Evolutionary conservation across 2,888 invertebrate genomes (phyloP), one percentile per base, ranked within the genome.

Genomic region (Apocheima hispidaria): DNA sequence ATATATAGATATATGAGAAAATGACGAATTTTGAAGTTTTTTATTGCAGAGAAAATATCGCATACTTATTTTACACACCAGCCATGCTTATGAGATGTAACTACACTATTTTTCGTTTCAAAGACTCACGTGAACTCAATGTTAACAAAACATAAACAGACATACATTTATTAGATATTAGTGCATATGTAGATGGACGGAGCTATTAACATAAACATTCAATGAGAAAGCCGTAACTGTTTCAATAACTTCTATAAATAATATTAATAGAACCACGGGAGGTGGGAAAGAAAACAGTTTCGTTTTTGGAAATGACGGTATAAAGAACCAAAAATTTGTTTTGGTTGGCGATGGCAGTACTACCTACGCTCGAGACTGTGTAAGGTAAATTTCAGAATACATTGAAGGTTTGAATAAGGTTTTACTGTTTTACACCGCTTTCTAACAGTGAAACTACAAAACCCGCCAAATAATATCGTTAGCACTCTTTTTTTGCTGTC

Each of bases 181-280:
- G 30, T 38, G 16, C 58, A 57, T 50, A 59, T 53, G 48, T 36
- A 7, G 35, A 56, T 49, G 43, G 60, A 60, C 23, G 28, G 35
- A 10, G 35, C 26, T 26, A 57, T 56, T 58, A 53, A 51, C 58
- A 60, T 64, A 66, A 62, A 69, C 64, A 66, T 57, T 54, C 18
- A 48, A 58, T 57, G 36, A 49, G 68, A 62, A 64, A 63, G 60
- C 54, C 21, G 50, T 49, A 23, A 14, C 23, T 43, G 20, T 53
- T 51, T 48, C 50, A 26, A 51, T 51, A 49, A 49, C 48, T 61
- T 49, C 23, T 41, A 33, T 38, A 55, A 48, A 58, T 48, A 48
- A 46, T 50, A 48, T 55, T 48, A 48, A 46, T 50, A 55, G 30
- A 16, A 35, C 18, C 16, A 14, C 26, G 53, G 43, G 60, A 18